Evolutionary conservation across 2,113 vertebrate genomes (phyloP).

Genomic region (Neotragus pygmaeus): DNA sequence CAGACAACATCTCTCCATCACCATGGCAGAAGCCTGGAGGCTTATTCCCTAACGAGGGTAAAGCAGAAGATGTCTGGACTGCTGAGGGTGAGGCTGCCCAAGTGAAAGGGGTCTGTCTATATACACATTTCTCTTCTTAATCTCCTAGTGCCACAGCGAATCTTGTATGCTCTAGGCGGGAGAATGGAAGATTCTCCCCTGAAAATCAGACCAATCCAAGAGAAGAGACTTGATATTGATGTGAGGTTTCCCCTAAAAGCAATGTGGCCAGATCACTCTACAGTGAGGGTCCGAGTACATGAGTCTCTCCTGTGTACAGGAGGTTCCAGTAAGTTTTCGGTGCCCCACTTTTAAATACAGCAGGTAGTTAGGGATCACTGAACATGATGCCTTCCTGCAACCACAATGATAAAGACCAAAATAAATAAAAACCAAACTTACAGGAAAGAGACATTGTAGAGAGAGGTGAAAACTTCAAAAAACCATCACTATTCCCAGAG

Average conservation of each 20-base stretch:
- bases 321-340: background rate
- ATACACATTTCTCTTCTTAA: background rate
- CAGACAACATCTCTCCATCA: background rate
- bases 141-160: background rate
- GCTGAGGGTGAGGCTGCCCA: background rate
- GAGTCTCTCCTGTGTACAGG: background rate
- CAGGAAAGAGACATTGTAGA: background rate
- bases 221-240: background rate
- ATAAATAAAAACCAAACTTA: background rate
- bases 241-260: background rate
- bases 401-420: background rate
- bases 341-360: background rate
- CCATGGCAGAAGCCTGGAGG: background rate
- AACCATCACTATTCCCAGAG: background rate
- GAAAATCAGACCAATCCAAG: background rate
- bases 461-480: background rate
- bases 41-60: background rate
- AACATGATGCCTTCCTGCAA: background rate
- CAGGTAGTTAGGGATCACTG: background rate
- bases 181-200: background rate
- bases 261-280: background rate
- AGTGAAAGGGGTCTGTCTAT: background rate
- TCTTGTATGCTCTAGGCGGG: background rate
- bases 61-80: background rate
- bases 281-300: background rate